Conservation (phyloP, 2,113 vertebrate species). For the Vombatus ursinus region DNA sequence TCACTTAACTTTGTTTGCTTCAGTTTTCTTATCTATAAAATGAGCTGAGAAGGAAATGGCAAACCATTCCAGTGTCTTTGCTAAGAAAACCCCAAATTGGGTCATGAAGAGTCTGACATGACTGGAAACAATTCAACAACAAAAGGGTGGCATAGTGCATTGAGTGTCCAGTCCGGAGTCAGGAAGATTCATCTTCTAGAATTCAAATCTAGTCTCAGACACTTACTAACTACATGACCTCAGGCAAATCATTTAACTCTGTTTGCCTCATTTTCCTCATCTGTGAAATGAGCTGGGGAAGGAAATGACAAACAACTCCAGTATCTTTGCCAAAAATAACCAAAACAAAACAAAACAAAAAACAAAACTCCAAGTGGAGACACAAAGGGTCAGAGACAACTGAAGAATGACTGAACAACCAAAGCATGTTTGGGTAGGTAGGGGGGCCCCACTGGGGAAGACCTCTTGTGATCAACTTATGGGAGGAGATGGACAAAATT, state of each 20-base stretch:
- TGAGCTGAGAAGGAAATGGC: not conserved
- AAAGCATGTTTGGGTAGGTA: not conserved
- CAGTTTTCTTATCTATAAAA: not conserved
- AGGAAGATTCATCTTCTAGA: not conserved
- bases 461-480: not conserved
- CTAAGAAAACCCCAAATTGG: not conserved
- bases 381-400: not conserved
- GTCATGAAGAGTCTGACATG: not conserved
- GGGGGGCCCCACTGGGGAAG: too few relatives aligned
- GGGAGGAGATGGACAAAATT: not conserved
- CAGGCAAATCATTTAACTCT: not conserved
- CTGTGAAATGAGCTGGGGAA: not conserved
- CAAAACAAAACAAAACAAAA: too few relatives aligned
- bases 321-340: not conserved
- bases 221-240: not conserved
- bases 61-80: not conserved
- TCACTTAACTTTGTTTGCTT: not conserved
- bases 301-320: not conserved
- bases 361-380: not conserved
- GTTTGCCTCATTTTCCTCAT: not conserved
- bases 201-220: not conserved
- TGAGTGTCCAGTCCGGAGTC: not conserved
- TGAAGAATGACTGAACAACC: not conserved
- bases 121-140: not conserved
- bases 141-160: not conserved